Evolutionary conservation across 1,140 invertebrate species (phyloP), one percentile per base, ranked within the genome.

Genomic region (Eupeodes corollae): DNA sequence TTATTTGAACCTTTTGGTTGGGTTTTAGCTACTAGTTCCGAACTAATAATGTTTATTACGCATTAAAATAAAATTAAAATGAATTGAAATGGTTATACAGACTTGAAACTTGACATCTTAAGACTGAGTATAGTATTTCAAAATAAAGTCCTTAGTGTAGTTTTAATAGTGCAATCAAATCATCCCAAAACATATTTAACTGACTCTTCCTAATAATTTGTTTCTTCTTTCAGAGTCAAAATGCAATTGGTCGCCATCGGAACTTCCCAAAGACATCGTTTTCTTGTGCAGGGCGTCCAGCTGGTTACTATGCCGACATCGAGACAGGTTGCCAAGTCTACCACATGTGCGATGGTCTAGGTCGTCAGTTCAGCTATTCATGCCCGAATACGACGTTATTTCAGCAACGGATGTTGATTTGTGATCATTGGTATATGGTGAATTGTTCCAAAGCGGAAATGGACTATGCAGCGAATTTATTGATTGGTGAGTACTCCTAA

Each of bases 381-480:
- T 87, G 84, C 57, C 82, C 83, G 9, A 84, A 84, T 65, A 80
- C 79, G 5, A 87, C 84, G 11, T 74, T 85, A 16, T 87, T 87
- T 69, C 84, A 86, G 63, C 84, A 86, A 64, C 70, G 81, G 19
- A 84, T 84, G 78, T 71, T 86, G 46, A 78, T 86, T 55, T 87
- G 84, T 55, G 84, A 86, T 61, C 83, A 86, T 59, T 86, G 83
- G 80, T 86, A 84, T 58, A 84, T 84, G 78, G 84, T 87, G n/a
- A 82, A 86, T 67, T 87, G 83, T 55, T 79, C 78, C 49, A 73
- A 72, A 50, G 75, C 82, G 0, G 77, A 80, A 53, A 69, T 69
- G 30, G 76, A 83, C 59, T 85, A 83, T 56, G 71, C 73, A 16
- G 80, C 81, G 12, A 86, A 85, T 63, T 61, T 80, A 6, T 63